Evolutionary conservation across 2,797 vertebrate species (phyloP).

Genomic region (Pampus argenteus): DNA sequence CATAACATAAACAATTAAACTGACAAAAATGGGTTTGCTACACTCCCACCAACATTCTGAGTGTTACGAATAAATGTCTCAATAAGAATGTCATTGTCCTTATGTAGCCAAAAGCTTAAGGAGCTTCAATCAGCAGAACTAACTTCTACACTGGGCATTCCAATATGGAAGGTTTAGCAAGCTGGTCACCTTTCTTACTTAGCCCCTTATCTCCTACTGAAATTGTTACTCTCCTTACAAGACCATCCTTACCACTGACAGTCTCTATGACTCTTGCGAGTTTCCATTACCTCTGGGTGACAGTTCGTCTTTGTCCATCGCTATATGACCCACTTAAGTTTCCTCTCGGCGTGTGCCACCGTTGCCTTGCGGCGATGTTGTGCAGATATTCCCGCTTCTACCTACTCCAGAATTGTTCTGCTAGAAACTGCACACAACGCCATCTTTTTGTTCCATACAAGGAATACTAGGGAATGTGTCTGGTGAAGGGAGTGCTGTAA

Average conservation of each 20-base stretch:
- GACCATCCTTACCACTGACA: conserved; percentile 3
- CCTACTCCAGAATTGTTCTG: neutral
- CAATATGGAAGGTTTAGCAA: neutral
- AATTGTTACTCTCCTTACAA: conserved; percentile 10
- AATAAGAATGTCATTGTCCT: neutral
- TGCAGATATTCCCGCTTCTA: neutral
- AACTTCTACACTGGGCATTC: neutral
- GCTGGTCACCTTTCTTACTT: neutral
- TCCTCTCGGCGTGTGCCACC: neutral
- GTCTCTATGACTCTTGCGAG: conserved; percentile 17
- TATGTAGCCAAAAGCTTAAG: neutral
- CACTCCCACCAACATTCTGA: too few relatives aligned
- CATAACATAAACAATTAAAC: too few relatives aligned
- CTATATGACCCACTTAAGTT: too few relatives aligned
- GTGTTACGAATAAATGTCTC: neutral
- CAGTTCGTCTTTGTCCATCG: neutral
- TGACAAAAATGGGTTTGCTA: too few relatives aligned
- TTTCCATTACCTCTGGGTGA: conserved; percentile 1
- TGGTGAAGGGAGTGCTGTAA: too few relatives aligned
- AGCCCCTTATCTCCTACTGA: neutral
- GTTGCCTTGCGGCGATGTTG: neutral
- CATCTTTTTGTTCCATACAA: too few relatives aligned
- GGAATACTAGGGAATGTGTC: too few relatives aligned
- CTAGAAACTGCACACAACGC: neutral
- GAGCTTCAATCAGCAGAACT: neutral